Base-by-base conservation (phyloP, 2,113 vertebrate genomes). In the Pterocles gutturalis region DNA sequence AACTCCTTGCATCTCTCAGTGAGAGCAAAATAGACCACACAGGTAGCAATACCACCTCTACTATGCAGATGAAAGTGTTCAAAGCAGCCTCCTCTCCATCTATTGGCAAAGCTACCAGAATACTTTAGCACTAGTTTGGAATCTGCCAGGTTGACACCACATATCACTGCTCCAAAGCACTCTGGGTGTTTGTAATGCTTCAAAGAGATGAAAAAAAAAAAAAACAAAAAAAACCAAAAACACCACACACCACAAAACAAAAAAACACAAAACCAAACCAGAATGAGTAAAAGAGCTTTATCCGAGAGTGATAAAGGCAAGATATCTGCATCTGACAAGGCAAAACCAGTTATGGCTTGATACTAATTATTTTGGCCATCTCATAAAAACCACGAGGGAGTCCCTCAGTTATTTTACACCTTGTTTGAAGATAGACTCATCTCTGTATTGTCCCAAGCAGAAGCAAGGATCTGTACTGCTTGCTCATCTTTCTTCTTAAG, bases 101-200 rank as follows among this genome's bases (percentile, higher is more conserved):
- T 96, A 26, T 49, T 96, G 96, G 97, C 95, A 97, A 96, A 95
- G 31, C 57, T 89, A 64, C 34, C 33, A 92, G 82, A 89, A 91
- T 65, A 91, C 87, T 97, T 71, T 60, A 97, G 94, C 95, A 76
- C 64, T 36, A 21, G 51, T 90, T 34, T 81, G 61, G 83, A 95
- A 49, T 65, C 64, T 69, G 88, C 79, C 95, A 93, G 91, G 87
- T 48, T 97, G 93, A 96, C 95, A 90, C 91, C 83, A 94, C 87
- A 94, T 89, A 61, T 60, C 53, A 75, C 34, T 46, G 66, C 28
- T 83, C 73, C 36, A 83, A 64, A 96, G 41, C 54, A 87, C 54
- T 48, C 67, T 89, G 46, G 14, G 51, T 57, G 45, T 91, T 67
- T 41, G 20, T 25, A 60, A 51, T 7, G 41, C 75, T 92, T 94